These are phyloP conservation scores for Littorina saxatilis DNA, from an alignment of 1,140 invertebrate genomes.

Conservation along the genomic window DNA sequence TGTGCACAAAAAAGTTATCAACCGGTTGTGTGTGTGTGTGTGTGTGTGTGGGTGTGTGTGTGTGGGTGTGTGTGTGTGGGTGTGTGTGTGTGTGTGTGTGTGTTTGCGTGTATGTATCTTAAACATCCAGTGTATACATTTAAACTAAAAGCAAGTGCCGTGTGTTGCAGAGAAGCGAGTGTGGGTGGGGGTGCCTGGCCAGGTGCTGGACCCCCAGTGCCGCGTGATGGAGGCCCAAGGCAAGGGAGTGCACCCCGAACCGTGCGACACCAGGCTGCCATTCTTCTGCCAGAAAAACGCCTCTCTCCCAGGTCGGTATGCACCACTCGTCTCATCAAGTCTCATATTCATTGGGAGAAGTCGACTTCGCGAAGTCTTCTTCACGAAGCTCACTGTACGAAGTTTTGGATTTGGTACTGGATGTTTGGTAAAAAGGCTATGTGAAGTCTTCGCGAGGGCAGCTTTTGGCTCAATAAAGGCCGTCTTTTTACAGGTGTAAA, in stretches of 20 bases:
- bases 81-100: not conserved
- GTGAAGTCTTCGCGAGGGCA: too few relatives aligned
- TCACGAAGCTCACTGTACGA: too few relatives aligned
- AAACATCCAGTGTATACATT: too few relatives aligned
- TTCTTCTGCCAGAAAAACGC: slow-evolving; percentile 14
- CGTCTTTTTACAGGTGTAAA: not conserved
- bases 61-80: not conserved
- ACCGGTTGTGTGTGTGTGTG: not conserved
- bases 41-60: not conserved
- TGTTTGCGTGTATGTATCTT: not conserved
- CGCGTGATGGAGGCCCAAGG: not conserved
- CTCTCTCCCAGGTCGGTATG: too few relatives aligned
- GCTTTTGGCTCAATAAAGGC: too few relatives aligned
- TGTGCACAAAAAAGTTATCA: too few relatives aligned
- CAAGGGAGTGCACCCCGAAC: not conserved
- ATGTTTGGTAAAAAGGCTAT: too few relatives aligned
- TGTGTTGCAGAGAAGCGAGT: not conserved
- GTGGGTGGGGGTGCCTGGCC: not conserved
- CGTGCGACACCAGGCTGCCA: slow-evolving; percentile 3
- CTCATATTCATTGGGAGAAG: too few relatives aligned
- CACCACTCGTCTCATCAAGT: too few relatives aligned
- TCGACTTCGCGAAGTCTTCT: too few relatives aligned
- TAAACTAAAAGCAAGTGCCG: not conserved
- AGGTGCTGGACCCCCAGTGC: not conserved
- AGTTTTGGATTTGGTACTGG: too few relatives aligned